These are phyloP conservation scores for Brenthis daphne DNA, from an alignment of 2,888 invertebrate genomes.

Conservation along the genomic window DNA sequence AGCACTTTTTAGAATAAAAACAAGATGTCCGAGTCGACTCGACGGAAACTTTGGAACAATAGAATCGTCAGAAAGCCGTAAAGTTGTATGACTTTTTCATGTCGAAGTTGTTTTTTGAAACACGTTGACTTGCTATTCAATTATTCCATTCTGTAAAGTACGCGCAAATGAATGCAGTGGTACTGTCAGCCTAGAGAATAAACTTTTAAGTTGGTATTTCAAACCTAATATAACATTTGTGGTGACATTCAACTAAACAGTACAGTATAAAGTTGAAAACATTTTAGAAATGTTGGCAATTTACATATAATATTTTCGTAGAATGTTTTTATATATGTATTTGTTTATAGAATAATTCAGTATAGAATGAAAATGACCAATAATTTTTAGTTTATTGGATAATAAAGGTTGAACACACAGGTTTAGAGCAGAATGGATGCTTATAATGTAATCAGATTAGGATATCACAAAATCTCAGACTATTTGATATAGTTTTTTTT, in stretches of 20 bases:
- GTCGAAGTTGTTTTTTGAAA: conserved; percentile 30
- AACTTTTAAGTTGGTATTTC: conserved; percentile 28
- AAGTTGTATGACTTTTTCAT: conserved; percentile 33
- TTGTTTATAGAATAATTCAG: too few species aligned
- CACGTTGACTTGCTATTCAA: conserved; percentile 28
- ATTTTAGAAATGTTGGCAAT: conserved; percentile 1
- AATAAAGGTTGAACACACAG: too few species aligned
- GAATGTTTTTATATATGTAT: background rate
- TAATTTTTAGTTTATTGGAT: too few species aligned
- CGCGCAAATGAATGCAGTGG: conserved; percentile 29
- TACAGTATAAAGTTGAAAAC: background rate
- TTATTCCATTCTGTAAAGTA: conserved; percentile 30
- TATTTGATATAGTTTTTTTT: too few species aligned
- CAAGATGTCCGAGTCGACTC: conserved; percentile 37
- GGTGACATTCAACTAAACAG: conserved; percentile 17
- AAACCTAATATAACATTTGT: conserved; percentile 9
- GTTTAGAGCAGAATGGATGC: too few species aligned
- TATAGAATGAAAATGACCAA: too few species aligned
- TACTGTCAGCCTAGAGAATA: conserved; percentile 11
- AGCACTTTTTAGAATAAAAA: conserved; percentile 37
- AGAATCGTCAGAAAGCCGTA: conserved; percentile 35
- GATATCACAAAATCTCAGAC: too few species aligned
- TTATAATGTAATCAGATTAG: too few species aligned
- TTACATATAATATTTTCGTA: background rate
- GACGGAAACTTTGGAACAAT: conserved; percentile 40